phyloP scores from a whole-genome alignment of 2,888 invertebrate genomes.

The Ellobium chinense region DNA sequence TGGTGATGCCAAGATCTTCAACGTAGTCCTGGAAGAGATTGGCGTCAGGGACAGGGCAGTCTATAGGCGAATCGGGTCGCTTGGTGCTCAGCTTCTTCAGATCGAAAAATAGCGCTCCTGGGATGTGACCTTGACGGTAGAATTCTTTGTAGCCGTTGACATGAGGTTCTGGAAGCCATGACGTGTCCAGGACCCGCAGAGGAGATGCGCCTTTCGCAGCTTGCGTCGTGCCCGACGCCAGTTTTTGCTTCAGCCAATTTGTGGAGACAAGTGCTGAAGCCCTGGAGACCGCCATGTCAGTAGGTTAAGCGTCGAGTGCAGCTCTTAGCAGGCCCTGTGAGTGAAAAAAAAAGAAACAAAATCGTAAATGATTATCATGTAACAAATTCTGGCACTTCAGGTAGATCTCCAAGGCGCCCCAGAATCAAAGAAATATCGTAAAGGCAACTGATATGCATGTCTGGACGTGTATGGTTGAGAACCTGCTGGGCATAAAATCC shows the following conservation, averaged over 20 bases:
- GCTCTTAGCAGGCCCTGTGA: neutral
- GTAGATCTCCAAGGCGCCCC: too few species aligned
- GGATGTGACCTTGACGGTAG: slow-evolving; percentile 60
- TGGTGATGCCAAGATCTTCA: slow-evolving; percentile 58
- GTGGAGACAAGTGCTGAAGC: neutral
- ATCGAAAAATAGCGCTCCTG: slow-evolving; percentile 58
- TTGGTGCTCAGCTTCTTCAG: slow-evolving; percentile 48
- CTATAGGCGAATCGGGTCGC: slow-evolving; percentile 5
- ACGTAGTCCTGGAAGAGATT: slow-evolving; percentile 62
- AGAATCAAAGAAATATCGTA: too few species aligned
- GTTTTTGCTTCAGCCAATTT: neutral
- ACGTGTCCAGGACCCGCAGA: slow-evolving; percentile 58
- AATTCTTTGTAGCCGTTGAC: slow-evolving; percentile 57
- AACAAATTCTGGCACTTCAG: too few species aligned
- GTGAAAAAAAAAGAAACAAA: neutral
- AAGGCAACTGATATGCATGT: too few species aligned
- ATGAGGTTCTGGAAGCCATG: slow-evolving; percentile 52
- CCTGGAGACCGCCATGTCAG: neutral
- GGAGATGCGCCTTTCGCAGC: slow-evolving; percentile 11
- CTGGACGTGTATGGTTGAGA: too few species aligned
- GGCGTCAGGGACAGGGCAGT: slow-evolving; percentile 53
- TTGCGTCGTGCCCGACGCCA: neutral
- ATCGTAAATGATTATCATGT: too few species aligned
- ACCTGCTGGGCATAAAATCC: too few species aligned
- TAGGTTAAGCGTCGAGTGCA: too few species aligned